These are phyloP conservation scores for Drosophila willistoni DNA, from an alignment of 1,140 invertebrate species.

Conservation along the genomic window DNA sequence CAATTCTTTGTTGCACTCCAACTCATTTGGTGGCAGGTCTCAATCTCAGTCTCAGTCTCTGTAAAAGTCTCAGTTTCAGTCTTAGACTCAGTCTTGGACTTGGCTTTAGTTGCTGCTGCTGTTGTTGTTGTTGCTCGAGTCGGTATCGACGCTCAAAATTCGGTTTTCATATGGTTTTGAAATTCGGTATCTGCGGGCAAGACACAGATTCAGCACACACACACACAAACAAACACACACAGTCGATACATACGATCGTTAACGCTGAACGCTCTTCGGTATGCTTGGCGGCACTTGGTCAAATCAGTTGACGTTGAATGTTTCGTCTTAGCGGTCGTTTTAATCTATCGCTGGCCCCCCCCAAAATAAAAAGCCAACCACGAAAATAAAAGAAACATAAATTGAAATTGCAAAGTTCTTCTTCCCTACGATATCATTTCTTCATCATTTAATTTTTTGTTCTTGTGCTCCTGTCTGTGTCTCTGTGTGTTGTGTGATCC, in stretches of 20 bases:
- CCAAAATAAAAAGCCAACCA: background rate
- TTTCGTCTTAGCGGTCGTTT: slow-evolving; percentile 77
- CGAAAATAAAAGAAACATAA: too few relatives aligned
- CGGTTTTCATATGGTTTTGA: slow-evolving; percentile 74
- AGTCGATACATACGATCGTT: slow-evolving; percentile 25
- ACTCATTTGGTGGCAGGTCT: background rate
- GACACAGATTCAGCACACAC: slow-evolving; percentile 28
- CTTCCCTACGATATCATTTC: too few relatives aligned
- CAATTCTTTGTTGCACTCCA: background rate
- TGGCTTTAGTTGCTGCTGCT: background rate
- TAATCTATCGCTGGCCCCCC: slow-evolving; percentile 47
- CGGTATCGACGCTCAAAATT: slow-evolving; percentile 49
- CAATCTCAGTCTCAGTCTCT: background rate
- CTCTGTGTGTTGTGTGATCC: too few relatives aligned
- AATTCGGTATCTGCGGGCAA: slow-evolving; percentile 55
- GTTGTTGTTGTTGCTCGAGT: background rate
- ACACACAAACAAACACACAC: slow-evolving; percentile 25
- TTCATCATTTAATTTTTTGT: too few relatives aligned
- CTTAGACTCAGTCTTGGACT: background rate
- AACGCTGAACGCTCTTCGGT: slow-evolving; percentile 69
- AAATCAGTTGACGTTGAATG: slow-evolving; percentile 81
- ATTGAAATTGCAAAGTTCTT: too few relatives aligned
- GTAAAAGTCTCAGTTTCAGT: background rate
- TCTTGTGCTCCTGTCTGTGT: too few relatives aligned
- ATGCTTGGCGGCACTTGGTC: slow-evolving; percentile 72